Conservation (phyloP, 2,113 vertebrate species). For the Atlantisia rogersi region DNA sequence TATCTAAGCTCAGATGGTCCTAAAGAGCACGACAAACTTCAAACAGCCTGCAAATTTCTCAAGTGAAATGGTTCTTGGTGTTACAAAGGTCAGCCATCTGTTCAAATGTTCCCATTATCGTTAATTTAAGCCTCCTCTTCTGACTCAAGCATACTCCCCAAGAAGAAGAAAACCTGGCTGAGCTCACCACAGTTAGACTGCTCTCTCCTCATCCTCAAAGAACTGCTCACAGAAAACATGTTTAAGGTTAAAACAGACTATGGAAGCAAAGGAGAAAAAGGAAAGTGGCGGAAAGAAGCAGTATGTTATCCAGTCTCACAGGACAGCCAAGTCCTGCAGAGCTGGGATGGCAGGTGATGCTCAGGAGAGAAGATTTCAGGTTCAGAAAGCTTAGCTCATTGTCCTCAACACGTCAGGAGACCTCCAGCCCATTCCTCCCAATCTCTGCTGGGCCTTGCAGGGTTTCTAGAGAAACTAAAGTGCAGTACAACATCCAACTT, state of each 20-base stretch:
- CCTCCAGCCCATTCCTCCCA: not conserved
- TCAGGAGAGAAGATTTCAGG: not conserved
- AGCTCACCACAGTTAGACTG: not conserved
- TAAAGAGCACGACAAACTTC: not conserved
- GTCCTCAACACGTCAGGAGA: not conserved
- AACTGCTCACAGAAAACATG: not conserved
- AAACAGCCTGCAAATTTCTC: conserved; percentile 10
- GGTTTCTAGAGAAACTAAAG: not conserved
- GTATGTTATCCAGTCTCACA: not conserved
- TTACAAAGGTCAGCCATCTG: conserved; percentile 47
- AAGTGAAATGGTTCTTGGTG: conserved; percentile 19
- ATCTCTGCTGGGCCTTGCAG: not conserved
- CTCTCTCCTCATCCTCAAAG: not conserved
- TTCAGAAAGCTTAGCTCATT: not conserved
- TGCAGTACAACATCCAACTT: not conserved
- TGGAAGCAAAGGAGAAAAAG: not conserved
- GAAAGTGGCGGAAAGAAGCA: not conserved
- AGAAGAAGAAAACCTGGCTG: not conserved
- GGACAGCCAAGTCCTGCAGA: not conserved
- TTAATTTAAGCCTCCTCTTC: not conserved
- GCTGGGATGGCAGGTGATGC: fast-evolving
- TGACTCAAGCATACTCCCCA: not conserved
- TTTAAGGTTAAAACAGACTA: not conserved
- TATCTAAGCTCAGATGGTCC: not conserved
- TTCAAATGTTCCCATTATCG: not conserved